phyloP scores from a whole-genome alignment of 2,888 invertebrate genomes.

The Allacma fusca region DNA sequence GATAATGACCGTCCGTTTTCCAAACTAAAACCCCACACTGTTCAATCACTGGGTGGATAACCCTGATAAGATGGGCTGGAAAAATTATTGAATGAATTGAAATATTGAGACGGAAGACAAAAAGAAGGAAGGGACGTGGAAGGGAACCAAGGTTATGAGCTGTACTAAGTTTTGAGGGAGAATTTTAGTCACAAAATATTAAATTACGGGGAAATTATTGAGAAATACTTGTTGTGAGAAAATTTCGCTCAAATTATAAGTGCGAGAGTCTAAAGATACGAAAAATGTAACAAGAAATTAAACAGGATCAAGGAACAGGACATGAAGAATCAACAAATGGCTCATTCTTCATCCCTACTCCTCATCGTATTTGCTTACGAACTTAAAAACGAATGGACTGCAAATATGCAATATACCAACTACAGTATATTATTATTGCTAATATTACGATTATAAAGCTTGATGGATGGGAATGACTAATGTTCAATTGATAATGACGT shows the following conservation, averaged over 20 bases:
- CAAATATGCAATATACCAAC: conserved; percentile 59
- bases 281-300: conserved; percentile 8
- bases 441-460: conserved; percentile 38
- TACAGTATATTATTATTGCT: conserved; percentile 51
- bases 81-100: background rate
- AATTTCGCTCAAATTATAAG: conserved; percentile 17
- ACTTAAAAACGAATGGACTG: conserved; percentile 59
- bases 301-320: background rate
- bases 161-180: background rate
- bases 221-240: conserved; percentile 6
- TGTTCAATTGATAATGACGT: conserved; percentile 40
- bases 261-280: conserved; percentile 23
- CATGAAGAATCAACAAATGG: conserved; percentile 26
- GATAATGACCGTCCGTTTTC: conserved; percentile 40
- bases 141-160: conserved; percentile 14
- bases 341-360: conserved; percentile 28
- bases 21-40: background rate
- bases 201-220: background rate
- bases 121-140: background rate
- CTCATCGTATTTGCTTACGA: conserved; percentile 32
- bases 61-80: conserved; percentile 3
- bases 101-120: background rate
- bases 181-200: conserved; percentile 16
- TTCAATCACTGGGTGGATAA: background rate
- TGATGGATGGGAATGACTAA: conserved; percentile 42